Conservation (phyloP, 1,140 invertebrate genomes). For the Pinna nobilis region DNA sequence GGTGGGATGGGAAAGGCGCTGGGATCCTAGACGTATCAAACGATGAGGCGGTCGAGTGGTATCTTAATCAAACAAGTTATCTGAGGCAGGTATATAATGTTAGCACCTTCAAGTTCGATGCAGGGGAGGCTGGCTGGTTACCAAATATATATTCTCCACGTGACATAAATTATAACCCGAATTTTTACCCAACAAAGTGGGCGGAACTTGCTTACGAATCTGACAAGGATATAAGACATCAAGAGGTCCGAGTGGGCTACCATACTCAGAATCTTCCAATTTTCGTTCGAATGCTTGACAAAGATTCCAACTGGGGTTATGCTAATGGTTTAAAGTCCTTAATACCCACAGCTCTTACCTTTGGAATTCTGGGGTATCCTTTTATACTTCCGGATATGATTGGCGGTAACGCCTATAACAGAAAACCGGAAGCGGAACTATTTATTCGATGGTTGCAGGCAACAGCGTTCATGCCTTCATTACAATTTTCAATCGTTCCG, state of each 20-base stretch:
- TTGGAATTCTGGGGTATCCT: slow-evolving; percentile 90
- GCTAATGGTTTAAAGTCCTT: slow-evolving; percentile 88
- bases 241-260: slow-evolving; percentile 87
- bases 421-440: slow-evolving; percentile 83
- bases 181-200: slow-evolving; percentile 68
- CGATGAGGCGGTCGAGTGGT: slow-evolving; percentile 81
- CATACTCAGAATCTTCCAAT: slow-evolving; percentile 86
- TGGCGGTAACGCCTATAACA: slow-evolving; percentile 86
- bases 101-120: slow-evolving; percentile 95
- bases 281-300: slow-evolving; percentile 93
- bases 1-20: slow-evolving; percentile 89
- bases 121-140: slow-evolving; percentile 90
- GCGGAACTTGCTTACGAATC: slow-evolving; percentile 69
- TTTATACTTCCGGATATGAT: slow-evolving; percentile 95
- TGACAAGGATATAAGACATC: slow-evolving; percentile 80
- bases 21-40: slow-evolving; percentile 68
- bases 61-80: slow-evolving; percentile 78
- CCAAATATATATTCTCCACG: slow-evolving; percentile 74
- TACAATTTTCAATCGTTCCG: slow-evolving; percentile 92
- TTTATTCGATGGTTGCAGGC: slow-evolving; percentile 92
- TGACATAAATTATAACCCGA: slow-evolving; percentile 34
- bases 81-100: slow-evolving; percentile 79
- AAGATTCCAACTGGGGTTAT: slow-evolving; percentile 87
- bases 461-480: slow-evolving; percentile 88
- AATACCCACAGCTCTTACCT: slow-evolving; percentile 86